A percentile compares a stretch with the other conserved stretches of the same genome.
These are phyloP conservation scores for Agraylea sexmaculata DNA, from an alignment of 1,140 invertebrate genomes.

Conservation along the genomic window DNA sequence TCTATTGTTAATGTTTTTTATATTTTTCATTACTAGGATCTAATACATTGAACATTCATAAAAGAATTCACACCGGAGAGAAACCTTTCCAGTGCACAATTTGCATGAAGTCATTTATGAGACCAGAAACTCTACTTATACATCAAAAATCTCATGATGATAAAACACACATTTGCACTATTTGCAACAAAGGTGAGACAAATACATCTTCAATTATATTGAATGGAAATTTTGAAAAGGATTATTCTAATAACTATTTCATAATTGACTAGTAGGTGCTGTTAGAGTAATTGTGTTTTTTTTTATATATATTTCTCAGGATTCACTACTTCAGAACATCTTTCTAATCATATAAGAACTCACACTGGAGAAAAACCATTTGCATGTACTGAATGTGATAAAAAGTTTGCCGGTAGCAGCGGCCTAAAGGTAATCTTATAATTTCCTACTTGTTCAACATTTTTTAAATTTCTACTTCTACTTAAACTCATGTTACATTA, in stretches of 20 bases:
- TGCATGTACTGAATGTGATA: slow-evolving; percentile 26
- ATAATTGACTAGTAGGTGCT: background rate
- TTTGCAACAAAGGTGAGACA: slow-evolving; percentile 36
- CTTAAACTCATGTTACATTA: slow-evolving; percentile 1
- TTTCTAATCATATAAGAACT: slow-evolving; percentile 25
- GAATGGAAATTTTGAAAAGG: background rate
- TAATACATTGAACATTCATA: slow-evolving; percentile 25
- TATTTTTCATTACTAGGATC: slow-evolving; percentile 8
- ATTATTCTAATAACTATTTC: background rate
- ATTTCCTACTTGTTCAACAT: background rate
- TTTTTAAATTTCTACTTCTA: background rate
- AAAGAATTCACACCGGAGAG: slow-evolving; percentile 40
- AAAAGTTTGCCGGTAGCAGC: slow-evolving; percentile 27
- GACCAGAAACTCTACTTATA: slow-evolving; percentile 37
- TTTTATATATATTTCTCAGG: slow-evolving; percentile 5
- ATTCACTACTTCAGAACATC: slow-evolving; percentile 33
- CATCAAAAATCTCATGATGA: slow-evolving; percentile 45
- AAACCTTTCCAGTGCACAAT: slow-evolving; percentile 34
- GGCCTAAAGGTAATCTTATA: slow-evolving; percentile 16
- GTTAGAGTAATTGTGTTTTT: background rate
- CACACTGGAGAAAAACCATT: slow-evolving; percentile 30
- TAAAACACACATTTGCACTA: slow-evolving; percentile 44
- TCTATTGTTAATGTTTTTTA: slow-evolving; percentile 2
- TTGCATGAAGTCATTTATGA: slow-evolving; percentile 39
- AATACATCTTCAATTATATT: background rate